Base-by-base conservation (phyloP, 2,797 vertebrate genomes). In the Xiphorhynchus erythropygius region DNA sequence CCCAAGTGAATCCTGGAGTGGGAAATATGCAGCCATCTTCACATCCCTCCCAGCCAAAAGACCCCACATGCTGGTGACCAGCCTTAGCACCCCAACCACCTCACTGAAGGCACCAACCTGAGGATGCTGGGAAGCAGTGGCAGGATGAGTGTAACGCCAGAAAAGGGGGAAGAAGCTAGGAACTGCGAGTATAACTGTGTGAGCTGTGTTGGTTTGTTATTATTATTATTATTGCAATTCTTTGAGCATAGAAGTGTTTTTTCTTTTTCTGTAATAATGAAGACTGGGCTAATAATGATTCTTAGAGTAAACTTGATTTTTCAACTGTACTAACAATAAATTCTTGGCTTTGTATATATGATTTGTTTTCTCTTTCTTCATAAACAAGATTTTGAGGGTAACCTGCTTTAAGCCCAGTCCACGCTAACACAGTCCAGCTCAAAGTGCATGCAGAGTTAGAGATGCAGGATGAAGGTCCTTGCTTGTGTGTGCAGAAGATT, bases 31-130 rank as follows among this genome's bases (percentile, higher is more conserved):
- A 64, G 35, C 33, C 50, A 49, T 17, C 8, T 9, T 19, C 41
- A 57, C 39, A 18, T 39, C 37, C 24, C 28, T 91, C 22, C 32
- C 55, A 88, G 46, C 23, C 33, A 47, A 63, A 89, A 80, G 56
- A 32, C 21, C 7, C n/a, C 0, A 0, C 3, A 6, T 62, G 39
- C 67, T 62, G 30, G 17, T 53, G n/a, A 73, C 17, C 68, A 69
- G n/a, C 55, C 28, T 27, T 52, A 53, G 44, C 41, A 84, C 3
- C 18, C 13, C 33, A 5, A 7, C 5, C 7, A 17, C 24, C 1
- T 4, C 46, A 30, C 41, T 65, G 62, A 53, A 88, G 57, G 49
- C 53, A 78, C 49, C 65, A 86, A 3, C 53, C n/a, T 25, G 22
- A 57, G 22, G 21, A 52, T 15, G 4, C 28, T 5, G 23, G 62